Conservation (phyloP, 2,113 vertebrate genomes). For the Colaptes auratus region DNA sequence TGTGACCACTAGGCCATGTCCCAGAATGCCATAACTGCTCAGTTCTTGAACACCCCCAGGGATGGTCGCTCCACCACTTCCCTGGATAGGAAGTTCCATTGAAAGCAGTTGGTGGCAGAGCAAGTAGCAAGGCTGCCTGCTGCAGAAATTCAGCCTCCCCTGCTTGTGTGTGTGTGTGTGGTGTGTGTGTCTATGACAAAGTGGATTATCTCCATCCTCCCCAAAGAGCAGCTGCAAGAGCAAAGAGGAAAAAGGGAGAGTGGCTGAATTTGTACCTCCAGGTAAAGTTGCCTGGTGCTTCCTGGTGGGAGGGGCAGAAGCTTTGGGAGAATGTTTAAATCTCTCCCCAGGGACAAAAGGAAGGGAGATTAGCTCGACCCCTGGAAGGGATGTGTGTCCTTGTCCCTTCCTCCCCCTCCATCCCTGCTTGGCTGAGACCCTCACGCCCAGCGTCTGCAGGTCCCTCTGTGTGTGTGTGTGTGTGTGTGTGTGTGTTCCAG, state of each 20-base stretch:
- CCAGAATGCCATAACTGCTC: too few species aligned
- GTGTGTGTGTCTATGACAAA: background rate
- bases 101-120: background rate
- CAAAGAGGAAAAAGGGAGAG: constrained; percentile 58
- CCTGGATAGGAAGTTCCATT: background rate
- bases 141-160: background rate
- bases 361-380: background rate
- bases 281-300: constrained; percentile 37
- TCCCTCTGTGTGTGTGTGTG: background rate
- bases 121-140: background rate
- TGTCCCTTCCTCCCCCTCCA: background rate
- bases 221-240: constrained; percentile 18
- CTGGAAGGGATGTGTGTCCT: background rate
- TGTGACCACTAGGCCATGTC: too few species aligned
- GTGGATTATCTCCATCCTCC: constrained; percentile 58
- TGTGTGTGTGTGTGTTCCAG: constrained; percentile 23
- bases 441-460: fast-evolving
- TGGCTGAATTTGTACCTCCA: constrained; percentile 51
- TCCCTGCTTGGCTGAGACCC: background rate
- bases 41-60: too few species aligned
- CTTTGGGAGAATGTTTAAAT: background rate
- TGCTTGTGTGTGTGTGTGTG: background rate
- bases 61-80: too few species aligned
- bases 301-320: constrained; percentile 51
- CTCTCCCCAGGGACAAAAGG: constrained; percentile 36